Evolutionary conservation across 2,113 vertebrate genomes (phyloP).

Genomic region (Microcebus griseorufus): DNA sequence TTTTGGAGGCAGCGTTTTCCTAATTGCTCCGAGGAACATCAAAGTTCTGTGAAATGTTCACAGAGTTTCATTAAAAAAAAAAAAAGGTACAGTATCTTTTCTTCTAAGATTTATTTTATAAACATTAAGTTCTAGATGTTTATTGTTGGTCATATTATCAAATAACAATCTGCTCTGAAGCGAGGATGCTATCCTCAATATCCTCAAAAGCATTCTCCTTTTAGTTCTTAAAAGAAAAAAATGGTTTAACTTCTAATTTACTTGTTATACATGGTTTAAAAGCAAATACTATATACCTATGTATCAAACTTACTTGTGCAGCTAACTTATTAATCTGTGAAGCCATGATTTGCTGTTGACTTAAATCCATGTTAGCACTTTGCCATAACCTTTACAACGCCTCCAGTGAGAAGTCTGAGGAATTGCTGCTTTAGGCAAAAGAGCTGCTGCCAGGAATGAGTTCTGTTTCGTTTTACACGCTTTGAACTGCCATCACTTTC

Average conservation of each 20-base stretch:
- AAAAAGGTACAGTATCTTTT: constrained; percentile 8
- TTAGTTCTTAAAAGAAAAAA: constrained; percentile 41
- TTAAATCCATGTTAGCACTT: neutral
- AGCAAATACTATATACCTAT: constrained; percentile 1
- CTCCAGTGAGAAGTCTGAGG: accelerated
- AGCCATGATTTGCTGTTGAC: neutral
- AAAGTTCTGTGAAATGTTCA: constrained; percentile 14
- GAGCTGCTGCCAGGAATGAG: neutral
- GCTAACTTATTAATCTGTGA: neutral
- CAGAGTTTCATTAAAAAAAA: neutral
- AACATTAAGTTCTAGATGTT: constrained; percentile 39
- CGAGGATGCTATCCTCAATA: constrained; percentile 2
- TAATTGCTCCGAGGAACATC: neutral
- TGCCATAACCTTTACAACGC: accelerated
- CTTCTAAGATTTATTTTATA: constrained; percentile 54
- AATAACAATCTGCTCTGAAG: neutral
- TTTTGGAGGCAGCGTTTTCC: neutral
- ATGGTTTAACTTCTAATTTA: constrained; percentile 9
- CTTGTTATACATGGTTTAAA: constrained; percentile 29
- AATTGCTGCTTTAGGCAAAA: neutral
- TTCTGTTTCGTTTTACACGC: neutral
- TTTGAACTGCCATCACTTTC: neutral
- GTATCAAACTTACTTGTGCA: neutral
- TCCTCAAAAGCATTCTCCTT: constrained; percentile 39
- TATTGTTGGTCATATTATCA: neutral